Evolutionary conservation across 1,140 invertebrate species (phyloP), one percentile per base, ranked within the genome.

Genomic region (Idris sp.): DNA sequence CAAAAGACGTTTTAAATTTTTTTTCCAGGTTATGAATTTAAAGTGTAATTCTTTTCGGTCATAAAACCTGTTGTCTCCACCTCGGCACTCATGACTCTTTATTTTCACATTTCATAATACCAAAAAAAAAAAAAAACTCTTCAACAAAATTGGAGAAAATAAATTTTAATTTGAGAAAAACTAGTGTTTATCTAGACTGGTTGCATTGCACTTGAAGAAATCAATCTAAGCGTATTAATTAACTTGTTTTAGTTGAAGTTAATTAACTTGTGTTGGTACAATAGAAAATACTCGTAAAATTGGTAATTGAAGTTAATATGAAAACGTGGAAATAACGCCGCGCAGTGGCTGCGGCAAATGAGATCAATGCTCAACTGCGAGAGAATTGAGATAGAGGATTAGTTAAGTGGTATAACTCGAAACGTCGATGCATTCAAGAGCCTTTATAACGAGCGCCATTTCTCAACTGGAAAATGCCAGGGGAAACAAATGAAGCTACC

Each of bases 361-460:
- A 43, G 67, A 72, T 72, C 58, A 59, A 69, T 64, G 65, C 58
- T 54, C 48, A 64, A 38, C 61, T 28, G 64, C 49, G 38, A 75
- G 51, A 71, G 53, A n/a, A n/a, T 46, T 16, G 69, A 73, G 58
- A 67, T 19, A 64, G 71, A 76, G 68, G 56, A 67, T 72, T 74
- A 56, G 64, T 75, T 61, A 73, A 76, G 73, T 76, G 62, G 69
- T 68, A 69, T 62, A 74, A 80, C 71, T 69, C 56, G 72, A 79
- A 71, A 71, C 58, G 68, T 53, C 69, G 72, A 78, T 79, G 49
- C 76, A 79, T 79, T 78, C 77, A 77, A n/a, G 65, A 69, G 67
- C 62, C 69, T 77, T 67, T 67, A 59, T 79, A 81, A 79, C 77
- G 77, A 77, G 77, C 54, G 48, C 51, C 46, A 81, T 78, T 81